Conservation (phyloP, 2,113 vertebrate genomes). For the Poecile atricapillus region DNA sequence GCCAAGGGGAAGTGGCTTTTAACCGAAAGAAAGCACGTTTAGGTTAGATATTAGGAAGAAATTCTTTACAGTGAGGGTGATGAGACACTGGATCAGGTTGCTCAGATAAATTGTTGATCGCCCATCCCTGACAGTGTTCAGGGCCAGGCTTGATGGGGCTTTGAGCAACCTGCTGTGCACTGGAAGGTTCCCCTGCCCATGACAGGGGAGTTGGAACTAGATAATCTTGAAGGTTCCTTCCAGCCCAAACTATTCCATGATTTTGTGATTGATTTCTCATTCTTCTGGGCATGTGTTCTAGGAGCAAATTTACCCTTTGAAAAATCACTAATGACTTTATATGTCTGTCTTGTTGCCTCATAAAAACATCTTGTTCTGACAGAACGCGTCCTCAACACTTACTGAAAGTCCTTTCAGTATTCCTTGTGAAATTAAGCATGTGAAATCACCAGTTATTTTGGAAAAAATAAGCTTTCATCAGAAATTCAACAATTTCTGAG, state of each 20-base stretch:
- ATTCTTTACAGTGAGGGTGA: background rate
- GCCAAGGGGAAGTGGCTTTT: background rate
- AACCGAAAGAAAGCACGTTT: background rate
- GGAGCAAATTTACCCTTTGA: background rate
- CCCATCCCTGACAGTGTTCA: background rate
- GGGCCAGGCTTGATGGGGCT: background rate
- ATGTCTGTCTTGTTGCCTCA: background rate
- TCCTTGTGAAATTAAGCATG: background rate
- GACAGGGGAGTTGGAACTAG: background rate
- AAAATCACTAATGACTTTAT: background rate
- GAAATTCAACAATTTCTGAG: background rate
- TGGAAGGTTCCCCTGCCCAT: background rate
- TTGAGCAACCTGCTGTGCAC: background rate
- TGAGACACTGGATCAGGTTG: background rate
- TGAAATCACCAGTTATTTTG: background rate
- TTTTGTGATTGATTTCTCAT: background rate
- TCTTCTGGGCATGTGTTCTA: background rate
- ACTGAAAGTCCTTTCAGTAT: background rate
- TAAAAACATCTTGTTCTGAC: background rate
- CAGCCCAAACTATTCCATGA: background rate
- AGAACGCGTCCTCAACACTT: background rate
- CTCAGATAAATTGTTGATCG: background rate
- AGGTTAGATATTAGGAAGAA: background rate
- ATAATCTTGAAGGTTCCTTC: background rate
- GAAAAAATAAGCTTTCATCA: background rate